Evolutionary conservation across 2,888 invertebrate species (phyloP), one percentile per base, ranked within the genome.

Genomic region (Suillia variegata): DNA sequence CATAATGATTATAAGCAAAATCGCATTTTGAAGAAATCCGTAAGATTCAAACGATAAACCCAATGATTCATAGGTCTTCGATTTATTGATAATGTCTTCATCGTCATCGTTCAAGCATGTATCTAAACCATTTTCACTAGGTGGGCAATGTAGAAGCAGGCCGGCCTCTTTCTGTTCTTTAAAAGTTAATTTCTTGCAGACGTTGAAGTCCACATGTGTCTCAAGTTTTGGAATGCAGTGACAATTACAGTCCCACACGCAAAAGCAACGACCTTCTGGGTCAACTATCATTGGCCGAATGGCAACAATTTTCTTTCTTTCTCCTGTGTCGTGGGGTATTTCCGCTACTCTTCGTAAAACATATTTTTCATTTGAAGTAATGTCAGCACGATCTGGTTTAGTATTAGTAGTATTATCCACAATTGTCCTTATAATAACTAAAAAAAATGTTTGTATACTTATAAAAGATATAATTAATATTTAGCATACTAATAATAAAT

Each of bases 221-320:
- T 73, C 70, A n/a, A 73, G 53, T 52, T 71, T 70, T 15, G 62
- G 56, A 15, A 78, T 63, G 56, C 80, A 80, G 49, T 77, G 70
- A 34, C 80, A 80, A 2, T 67, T 63, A 55, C 80, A 80, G 17
- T 75, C 66, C 77, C 76, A 78, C 10, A 79, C 59, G 62, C 80
- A 80, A 47, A 80, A 69, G 59, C 80, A 80, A 47, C 80, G 74
- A 10, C 67, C 62, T 51, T 68, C 62, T n/a, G 66, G 64, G 58
- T 74, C 69, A 26, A 79, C 62, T 13, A 66, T 63, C 61, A 80
- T 65, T 15, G 64, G 22, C 24, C 80, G 73, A 56, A 26, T 65
- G 1, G 76, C 61, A 8, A 72, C 50, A 24, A 56, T 45, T 18
- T 6, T 45, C 3, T 20, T 45, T 45, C 13, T 45, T 12, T 8